Evolutionary conservation across 2,888 invertebrate species (phyloP).

Genomic region (Cosmopolites sordidus): DNA sequence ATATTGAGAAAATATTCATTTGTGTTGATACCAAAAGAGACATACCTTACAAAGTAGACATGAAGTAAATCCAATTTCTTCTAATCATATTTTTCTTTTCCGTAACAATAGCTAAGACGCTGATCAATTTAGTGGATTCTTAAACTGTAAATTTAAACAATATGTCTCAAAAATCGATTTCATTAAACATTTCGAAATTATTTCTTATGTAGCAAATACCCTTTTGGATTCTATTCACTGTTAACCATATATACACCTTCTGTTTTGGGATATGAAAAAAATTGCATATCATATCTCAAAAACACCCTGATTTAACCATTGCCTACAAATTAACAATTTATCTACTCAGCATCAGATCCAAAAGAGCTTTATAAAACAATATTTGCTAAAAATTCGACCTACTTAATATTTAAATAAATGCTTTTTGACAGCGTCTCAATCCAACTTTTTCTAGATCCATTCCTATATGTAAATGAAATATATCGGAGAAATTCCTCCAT

Average conservation of each 20-base stretch:
- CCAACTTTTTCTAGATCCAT: constrained; percentile 16
- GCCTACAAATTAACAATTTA: not conserved
- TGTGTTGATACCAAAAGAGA: constrained; percentile 1
- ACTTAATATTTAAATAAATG: not conserved
- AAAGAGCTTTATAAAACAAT: constrained; percentile 5
- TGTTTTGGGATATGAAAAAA: too few relatives aligned
- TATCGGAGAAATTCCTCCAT: too few relatives aligned
- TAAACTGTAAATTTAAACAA: too few relatives aligned
- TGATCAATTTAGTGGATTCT: constrained; percentile 11
- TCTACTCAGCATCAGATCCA: not conserved
- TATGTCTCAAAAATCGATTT: too few relatives aligned
- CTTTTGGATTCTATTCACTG: too few relatives aligned
- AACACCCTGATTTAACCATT: not conserved
- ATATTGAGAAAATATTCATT: not conserved
- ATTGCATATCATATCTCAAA: not conserved
- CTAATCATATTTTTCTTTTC: constrained; percentile 18
- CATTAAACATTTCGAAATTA: too few relatives aligned
- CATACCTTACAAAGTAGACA: constrained; percentile 15
- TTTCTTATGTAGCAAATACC: too few relatives aligned
- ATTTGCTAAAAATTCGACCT: constrained; percentile 12
- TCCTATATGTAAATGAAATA: constrained; percentile 15
- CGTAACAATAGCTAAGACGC: constrained; percentile 24
- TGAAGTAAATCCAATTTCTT: constrained; percentile 14
- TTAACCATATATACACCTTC: too few relatives aligned
- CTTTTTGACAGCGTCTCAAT: constrained; percentile 17